Percentiles rank a stretch among this genome's conserved stretches.
Conservation (phyloP, 2,797 vertebrate genomes). For the Harpagifer antarcticus region DNA sequence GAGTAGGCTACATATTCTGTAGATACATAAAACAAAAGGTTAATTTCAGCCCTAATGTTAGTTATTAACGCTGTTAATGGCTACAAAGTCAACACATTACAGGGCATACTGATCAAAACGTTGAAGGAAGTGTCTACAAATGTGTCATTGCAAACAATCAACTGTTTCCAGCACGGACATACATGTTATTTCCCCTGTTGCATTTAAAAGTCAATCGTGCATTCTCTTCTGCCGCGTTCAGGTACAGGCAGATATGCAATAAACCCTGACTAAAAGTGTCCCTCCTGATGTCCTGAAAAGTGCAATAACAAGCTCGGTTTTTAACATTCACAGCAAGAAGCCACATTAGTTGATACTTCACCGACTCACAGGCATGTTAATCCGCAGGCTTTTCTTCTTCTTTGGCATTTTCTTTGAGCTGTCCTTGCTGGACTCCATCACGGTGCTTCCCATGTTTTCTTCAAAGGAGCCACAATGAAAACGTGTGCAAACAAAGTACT, state of each 20-base stretch:
- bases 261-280: slow-evolving; percentile 7
- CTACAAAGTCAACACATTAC: slow-evolving; percentile 25
- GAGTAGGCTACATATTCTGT: too few species aligned
- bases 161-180: not conserved
- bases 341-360: slow-evolving; percentile 57
- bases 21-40: not conserved
- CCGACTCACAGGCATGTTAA: slow-evolving; percentile 86
- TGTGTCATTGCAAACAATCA: not conserved
- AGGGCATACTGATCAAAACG: not conserved
- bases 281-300: not conserved
- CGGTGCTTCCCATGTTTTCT: slow-evolving; percentile 83
- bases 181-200: not conserved
- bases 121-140: not conserved
- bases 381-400: slow-evolving; percentile 81
- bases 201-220: slow-evolving; percentile 32
- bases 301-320: not conserved
- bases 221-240: slow-evolving; percentile 10
- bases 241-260: not conserved
- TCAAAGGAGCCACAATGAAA: not conserved
- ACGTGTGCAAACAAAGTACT: slow-evolving; percentile 4
- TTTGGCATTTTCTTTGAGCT: slow-evolving; percentile 81
- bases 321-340: slow-evolving; percentile 14
- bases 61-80: slow-evolving; percentile 7
- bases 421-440: slow-evolving; percentile 82
- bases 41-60: not conserved